Percentiles rank a stretch among this genome's conserved stretches.
These are phyloP conservation scores for Xiphophorus hellerii DNA, from an alignment of 2,113 vertebrate genomes.

Conservation along the genomic window DNA sequence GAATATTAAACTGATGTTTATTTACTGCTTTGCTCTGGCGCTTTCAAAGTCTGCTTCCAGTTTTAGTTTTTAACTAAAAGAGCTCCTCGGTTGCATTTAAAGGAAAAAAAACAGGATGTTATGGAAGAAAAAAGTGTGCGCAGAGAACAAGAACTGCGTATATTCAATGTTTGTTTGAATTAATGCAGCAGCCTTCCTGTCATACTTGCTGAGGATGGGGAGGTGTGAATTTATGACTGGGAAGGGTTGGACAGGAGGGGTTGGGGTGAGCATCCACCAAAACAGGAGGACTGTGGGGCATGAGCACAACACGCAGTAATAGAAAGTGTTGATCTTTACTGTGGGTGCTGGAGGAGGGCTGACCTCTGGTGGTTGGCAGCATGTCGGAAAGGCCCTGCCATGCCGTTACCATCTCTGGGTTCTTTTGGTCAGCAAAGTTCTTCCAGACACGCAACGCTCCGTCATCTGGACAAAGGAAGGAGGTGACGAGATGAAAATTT, in stretches of 20 bases:
- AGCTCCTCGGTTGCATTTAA: neutral
- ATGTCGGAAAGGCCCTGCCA: constrained; percentile 99
- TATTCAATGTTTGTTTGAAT: neutral
- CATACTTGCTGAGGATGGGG: neutral
- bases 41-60: neutral
- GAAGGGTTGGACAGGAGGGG: constrained; percentile 14
- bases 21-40: neutral
- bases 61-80: neutral
- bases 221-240: constrained; percentile 5
- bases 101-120: neutral
- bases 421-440: constrained; percentile 97
- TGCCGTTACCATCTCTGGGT: constrained; percentile 97
- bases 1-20: too few relatives aligned
- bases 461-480: constrained; percentile 81
- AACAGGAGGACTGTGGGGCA: neutral
- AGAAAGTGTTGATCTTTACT: constrained; percentile 67
- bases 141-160: neutral
- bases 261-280: neutral
- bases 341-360: constrained; percentile 63
- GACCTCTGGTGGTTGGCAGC: constrained; percentile 95
- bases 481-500: neutral
- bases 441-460: constrained; percentile 97
- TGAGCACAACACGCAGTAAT: constrained; percentile 17
- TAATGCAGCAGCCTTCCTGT: neutral
- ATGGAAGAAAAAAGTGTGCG: neutral